Conservation (phyloP, 2,797 vertebrate genomes). For the Schizopygopsis pylzovi region DNA sequence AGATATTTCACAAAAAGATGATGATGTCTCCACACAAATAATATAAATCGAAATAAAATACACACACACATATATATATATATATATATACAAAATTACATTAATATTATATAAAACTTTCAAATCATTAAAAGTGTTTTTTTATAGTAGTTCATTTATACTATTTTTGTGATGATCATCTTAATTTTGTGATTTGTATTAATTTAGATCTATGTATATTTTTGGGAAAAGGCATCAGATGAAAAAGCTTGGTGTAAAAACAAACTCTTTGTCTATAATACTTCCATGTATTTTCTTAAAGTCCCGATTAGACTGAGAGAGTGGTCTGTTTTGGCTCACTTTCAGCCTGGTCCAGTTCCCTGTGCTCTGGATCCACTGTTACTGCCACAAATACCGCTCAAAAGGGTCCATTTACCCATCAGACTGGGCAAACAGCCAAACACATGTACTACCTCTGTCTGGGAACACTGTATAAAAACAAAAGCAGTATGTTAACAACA, state of each 20-base stretch:
- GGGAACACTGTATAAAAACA: not conserved
- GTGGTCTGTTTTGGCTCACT: constrained; percentile 3
- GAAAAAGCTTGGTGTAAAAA: not conserved
- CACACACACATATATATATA: no score
- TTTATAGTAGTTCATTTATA: not conserved
- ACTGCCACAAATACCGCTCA: constrained; percentile 17
- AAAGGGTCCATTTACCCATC: constrained; percentile 20
- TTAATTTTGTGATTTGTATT: not conserved
- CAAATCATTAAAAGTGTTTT: not conserved
- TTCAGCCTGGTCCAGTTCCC: constrained; percentile 9
- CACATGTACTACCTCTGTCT: not conserved
- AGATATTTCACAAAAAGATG: not conserved
- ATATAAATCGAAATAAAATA: not conserved
- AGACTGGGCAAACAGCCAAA: constrained; percentile 38
- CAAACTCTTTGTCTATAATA: not conserved
- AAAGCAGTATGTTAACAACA: not conserved
- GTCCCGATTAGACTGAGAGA: not conserved
- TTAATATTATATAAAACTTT: not conserved
- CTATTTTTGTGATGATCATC: not conserved
- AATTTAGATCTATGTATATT: not conserved
- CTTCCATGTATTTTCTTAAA: not conserved
- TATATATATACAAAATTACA: not conserved
- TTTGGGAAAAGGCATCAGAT: not conserved
- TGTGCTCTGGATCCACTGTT: constrained; percentile 12
- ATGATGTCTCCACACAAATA: not conserved